A percentile compares a stretch with the other conserved stretches of the same genome.
Conservation (phyloP, 2,113 vertebrate genomes). For the Thunnus maccoyii region DNA sequence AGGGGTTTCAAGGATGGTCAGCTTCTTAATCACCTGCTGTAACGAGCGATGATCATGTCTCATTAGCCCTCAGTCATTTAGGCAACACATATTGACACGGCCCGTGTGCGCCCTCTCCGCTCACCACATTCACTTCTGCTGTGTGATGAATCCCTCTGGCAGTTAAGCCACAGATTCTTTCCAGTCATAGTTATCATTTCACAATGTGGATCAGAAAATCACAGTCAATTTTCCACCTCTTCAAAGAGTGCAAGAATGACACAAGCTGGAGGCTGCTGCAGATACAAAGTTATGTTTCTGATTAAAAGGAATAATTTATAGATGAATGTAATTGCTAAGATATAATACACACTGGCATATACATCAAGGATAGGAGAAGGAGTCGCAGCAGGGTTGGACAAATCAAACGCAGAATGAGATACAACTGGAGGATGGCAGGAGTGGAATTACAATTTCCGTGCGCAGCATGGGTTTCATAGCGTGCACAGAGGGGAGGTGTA, state of each 20-base stretch:
- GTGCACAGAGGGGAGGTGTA: background rate
- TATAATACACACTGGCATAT: slow-evolving; percentile 15
- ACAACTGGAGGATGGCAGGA: slow-evolving; percentile 8
- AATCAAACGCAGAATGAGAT: slow-evolving; percentile 27
- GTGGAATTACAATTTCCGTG: slow-evolving; percentile 29
- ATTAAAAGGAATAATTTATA: slow-evolving; percentile 50
- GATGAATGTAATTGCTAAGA: slow-evolving; percentile 3
- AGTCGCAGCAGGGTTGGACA: slow-evolving; percentile 38
- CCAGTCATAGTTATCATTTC: background rate
- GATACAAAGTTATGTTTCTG: slow-evolving; percentile 9
- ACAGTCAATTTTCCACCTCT: background rate
- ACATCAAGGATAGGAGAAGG: slow-evolving; percentile 41
- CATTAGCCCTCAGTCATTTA: slow-evolving; percentile 38
- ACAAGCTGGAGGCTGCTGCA: slow-evolving; percentile 1
- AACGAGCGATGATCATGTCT: slow-evolving; percentile 29
- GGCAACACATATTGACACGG: slow-evolving; percentile 1
- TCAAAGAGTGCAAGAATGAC: background rate
- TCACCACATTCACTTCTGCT: slow-evolving; percentile 10
- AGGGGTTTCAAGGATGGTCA: slow-evolving; percentile 16
- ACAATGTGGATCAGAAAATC: background rate
- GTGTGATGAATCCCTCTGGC: background rate
- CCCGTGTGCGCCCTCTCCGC: background rate
- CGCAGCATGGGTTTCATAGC: slow-evolving; percentile 22
- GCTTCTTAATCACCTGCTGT: slow-evolving; percentile 34
- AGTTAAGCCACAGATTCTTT: background rate